Evolutionary conservation across 2,113 vertebrate species (phyloP).

Genomic region (Aldabrachelys gigantea): DNA sequence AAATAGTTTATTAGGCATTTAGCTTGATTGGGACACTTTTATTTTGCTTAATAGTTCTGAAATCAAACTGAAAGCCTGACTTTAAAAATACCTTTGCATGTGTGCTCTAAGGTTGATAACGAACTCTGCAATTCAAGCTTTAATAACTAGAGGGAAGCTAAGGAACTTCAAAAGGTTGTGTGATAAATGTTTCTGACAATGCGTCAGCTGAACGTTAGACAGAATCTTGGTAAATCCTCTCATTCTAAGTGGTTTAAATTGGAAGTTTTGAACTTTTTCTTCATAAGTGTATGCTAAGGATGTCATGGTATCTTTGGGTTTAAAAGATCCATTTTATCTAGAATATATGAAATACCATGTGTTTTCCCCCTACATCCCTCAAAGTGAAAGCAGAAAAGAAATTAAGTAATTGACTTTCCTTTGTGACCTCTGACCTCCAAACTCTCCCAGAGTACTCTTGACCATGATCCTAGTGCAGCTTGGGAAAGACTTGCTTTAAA

Average conservation of each 20-base stretch:
- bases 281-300: constrained; percentile 58
- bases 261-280: constrained; percentile 79
- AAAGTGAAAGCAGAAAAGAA: background rate
- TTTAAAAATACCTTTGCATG: constrained; percentile 58
- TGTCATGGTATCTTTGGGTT: constrained; percentile 72
- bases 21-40: constrained; percentile 61
- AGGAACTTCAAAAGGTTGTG: constrained; percentile 81
- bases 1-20: constrained; percentile 53
- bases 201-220: constrained; percentile 80
- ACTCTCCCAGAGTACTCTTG: fast-evolving
- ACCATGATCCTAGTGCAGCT: background rate
- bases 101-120: constrained; percentile 75
- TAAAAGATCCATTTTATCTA: constrained; percentile 65
- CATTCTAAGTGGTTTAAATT: constrained; percentile 81
- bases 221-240: constrained; percentile 82
- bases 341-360: background rate
- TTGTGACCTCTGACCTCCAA: background rate
- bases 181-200: constrained; percentile 81
- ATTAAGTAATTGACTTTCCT: background rate
- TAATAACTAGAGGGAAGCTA: constrained; percentile 75
- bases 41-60: constrained; percentile 55
- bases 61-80: constrained; percentile 68
- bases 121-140: constrained; percentile 75
- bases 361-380: background rate
- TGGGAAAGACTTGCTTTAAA: background rate